A percentile compares a stretch with the other conserved stretches of the same genome.
Conservation (phyloP, 2,888 invertebrate species). For the Agrypnus murinus region DNA sequence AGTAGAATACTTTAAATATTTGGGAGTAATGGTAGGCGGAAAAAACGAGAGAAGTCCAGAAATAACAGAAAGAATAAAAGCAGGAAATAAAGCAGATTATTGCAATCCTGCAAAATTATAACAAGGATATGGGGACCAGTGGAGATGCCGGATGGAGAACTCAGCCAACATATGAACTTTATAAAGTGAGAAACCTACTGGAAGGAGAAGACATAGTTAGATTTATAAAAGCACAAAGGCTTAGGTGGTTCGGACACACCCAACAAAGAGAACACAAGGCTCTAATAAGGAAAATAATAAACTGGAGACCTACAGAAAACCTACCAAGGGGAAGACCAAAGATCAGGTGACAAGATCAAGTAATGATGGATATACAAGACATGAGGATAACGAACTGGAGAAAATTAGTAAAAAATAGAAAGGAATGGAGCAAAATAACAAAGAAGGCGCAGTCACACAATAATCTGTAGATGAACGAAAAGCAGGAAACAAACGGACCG, state of each 20-base stretch:
- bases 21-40: slow-evolving; percentile 3
- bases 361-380: slow-evolving; percentile 13
- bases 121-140: too few relatives aligned
- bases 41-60: too few relatives aligned
- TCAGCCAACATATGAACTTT: too few relatives aligned
- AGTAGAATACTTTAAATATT: neutral
- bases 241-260: too few relatives aligned
- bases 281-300: slow-evolving; percentile 21
- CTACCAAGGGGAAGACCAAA: slow-evolving; percentile 25
- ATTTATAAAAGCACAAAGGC: too few relatives aligned
- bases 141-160: too few relatives aligned
- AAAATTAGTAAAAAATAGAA: slow-evolving; percentile 8
- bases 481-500: neutral
- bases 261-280: slow-evolving; percentile 16
- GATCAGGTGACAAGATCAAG: slow-evolving; percentile 33
- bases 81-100: too few relatives aligned
- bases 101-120: too few relatives aligned
- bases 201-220: too few relatives aligned
- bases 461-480: slow-evolving; percentile 8
- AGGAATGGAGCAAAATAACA: slow-evolving; percentile 2
- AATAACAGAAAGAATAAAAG: too few relatives aligned
- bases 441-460: slow-evolving; percentile 14
- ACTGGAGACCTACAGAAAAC: slow-evolving; percentile 18
- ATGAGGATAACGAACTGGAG: slow-evolving; percentile 19
- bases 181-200: too few relatives aligned